phyloP scores from a whole-genome alignment of 2,888 invertebrate species.

The Apamea epomidion region DNA sequence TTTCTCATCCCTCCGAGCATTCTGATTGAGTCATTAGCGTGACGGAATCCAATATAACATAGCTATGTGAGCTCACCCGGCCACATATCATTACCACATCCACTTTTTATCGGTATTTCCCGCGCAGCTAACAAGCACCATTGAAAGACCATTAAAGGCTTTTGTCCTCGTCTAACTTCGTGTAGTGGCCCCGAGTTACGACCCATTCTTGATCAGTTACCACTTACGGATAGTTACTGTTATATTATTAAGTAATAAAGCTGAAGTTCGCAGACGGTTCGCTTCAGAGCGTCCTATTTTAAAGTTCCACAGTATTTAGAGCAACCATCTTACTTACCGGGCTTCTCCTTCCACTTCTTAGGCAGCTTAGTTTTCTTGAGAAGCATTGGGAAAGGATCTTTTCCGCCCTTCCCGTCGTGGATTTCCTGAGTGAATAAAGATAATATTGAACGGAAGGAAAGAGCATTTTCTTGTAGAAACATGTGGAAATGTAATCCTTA shows the following conservation, averaged over 20 bases:
- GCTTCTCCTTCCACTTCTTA: slow-evolving; percentile 92
- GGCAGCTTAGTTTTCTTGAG: slow-evolving; percentile 94
- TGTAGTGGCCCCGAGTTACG: slow-evolving; percentile 38
- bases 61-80: slow-evolving; percentile 61
- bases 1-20: slow-evolving; percentile 55
- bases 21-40: slow-evolving; percentile 71
- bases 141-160: slow-evolving; percentile 76
- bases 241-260: slow-evolving; percentile 49
- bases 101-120: slow-evolving; percentile 74
- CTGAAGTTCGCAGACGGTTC: slow-evolving; percentile 29
- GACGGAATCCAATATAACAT: slow-evolving; percentile 68
- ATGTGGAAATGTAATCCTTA: slow-evolving; percentile 8
- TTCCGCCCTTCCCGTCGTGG: slow-evolving; percentile 93
- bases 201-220: slow-evolving; percentile 58
- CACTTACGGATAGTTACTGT: slow-evolving; percentile 47
- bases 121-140: slow-evolving; percentile 69
- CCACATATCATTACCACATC: slow-evolving; percentile 72
- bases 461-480: neutral
- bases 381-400: slow-evolving; percentile 94
- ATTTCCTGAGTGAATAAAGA: slow-evolving; percentile 88
- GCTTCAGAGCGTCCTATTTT: slow-evolving; percentile 23
- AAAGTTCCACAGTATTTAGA: slow-evolving; percentile 26
- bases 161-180: slow-evolving; percentile 65
- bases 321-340: slow-evolving; percentile 84
- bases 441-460: slow-evolving; percentile 20